phyloP scores from a whole-genome alignment of 1,140 invertebrate genomes.

The Bombus vancouverensis region DNA sequence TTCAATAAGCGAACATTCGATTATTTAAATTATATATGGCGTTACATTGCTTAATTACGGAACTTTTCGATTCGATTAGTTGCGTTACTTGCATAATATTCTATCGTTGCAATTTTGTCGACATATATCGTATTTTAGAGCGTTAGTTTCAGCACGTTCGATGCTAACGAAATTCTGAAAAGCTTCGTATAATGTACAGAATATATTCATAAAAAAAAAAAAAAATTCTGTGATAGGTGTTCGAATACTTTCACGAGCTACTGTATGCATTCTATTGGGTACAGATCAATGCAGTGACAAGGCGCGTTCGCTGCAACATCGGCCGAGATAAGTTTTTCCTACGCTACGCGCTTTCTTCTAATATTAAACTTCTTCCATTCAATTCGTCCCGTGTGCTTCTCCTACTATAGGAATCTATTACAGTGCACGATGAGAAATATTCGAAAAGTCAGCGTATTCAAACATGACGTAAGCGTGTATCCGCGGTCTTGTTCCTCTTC shows the following conservation, averaged over 20 bases:
- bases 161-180: too few relatives aligned
- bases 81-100: too few relatives aligned
- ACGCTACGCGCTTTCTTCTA: conserved; percentile 14
- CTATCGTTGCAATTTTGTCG: too few relatives aligned
- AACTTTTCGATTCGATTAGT: too few relatives aligned
- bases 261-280: background rate
- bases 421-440: conserved; percentile 25
- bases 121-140: too few relatives aligned
- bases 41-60: too few relatives aligned
- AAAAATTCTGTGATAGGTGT: too few relatives aligned
- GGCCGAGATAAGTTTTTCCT: background rate
- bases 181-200: too few relatives aligned
- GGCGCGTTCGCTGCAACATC: background rate
- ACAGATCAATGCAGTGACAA: conserved; percentile 22
- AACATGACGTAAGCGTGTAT: background rate
- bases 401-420: conserved; percentile 29
- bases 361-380: conserved; percentile 48
- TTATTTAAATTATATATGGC: too few relatives aligned
- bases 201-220: too few relatives aligned
- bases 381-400: background rate
- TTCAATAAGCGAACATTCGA: too few relatives aligned
- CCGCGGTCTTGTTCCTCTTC: background rate
- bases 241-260: background rate
- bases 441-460: conserved; percentile 38
- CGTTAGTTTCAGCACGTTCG: too few relatives aligned